phyloP scores from a whole-genome alignment of 2,797 vertebrate genomes.

The Pogonophryne albipinna region DNA sequence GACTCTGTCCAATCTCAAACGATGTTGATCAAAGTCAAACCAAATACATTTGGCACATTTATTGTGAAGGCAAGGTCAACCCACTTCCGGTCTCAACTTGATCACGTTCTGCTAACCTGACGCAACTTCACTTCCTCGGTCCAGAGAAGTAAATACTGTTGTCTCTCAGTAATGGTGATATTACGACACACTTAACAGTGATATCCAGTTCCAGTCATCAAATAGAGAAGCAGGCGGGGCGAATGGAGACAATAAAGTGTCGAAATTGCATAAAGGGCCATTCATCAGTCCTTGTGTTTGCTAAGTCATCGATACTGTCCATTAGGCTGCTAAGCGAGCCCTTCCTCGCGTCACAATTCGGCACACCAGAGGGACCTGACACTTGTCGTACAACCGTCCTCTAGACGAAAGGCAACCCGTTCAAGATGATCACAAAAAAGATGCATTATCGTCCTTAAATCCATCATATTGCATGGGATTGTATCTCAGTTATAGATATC shows the following conservation, averaged over 20 bases:
- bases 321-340: constrained; percentile 24
- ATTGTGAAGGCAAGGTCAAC: neutral
- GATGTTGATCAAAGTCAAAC: neutral
- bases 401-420: neutral
- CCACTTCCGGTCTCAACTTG: neutral
- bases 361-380: constrained; percentile 30
- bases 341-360: constrained; percentile 38
- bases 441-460: neutral
- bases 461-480: constrained; percentile 27
- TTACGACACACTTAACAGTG: constrained; percentile 28
- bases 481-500: constrained; percentile 28
- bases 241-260: neutral
- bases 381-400: constrained; percentile 4
- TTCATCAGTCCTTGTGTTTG: constrained; percentile 3
- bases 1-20: rapidly evolving
- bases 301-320: constrained; percentile 31
- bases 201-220: constrained; percentile 20
- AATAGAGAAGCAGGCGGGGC: neutral
- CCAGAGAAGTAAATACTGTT: constrained; percentile 59
- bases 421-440: neutral
- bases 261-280: neutral
- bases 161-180: constrained; percentile 29
- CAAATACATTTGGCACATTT: neutral
- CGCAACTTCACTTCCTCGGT: constrained; percentile 63
- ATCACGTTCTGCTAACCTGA: neutral